Conservation (phyloP, 2,113 vertebrate genomes). For the Suricata suricatta region DNA sequence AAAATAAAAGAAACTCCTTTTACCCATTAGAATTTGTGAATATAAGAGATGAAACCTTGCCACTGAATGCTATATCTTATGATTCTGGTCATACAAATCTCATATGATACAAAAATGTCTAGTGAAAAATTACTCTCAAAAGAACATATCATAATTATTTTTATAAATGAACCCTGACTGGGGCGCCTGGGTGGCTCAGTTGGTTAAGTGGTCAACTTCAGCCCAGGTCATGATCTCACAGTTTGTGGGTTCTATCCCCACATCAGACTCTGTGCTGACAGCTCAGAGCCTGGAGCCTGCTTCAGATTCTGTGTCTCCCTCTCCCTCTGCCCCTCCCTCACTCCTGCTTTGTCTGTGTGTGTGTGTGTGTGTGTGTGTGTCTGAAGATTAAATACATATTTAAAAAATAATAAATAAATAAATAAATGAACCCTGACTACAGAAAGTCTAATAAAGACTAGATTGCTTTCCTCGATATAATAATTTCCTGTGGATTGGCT, state of each 20-base stretch:
- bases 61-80: constrained; percentile 51
- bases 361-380: no score
- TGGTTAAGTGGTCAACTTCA: no score
- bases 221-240: no score
- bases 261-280: no score
- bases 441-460: neutral
- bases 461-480: neutral
- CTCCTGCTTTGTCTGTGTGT: no score
- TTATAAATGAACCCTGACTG: constrained; percentile 54
- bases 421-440: constrained; percentile 53
- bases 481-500: neutral
- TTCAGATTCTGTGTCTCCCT: no score
- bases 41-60: constrained; percentile 59
- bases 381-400: no score
- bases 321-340: no score
- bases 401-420: constrained; percentile 34
- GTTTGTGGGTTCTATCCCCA: no score
- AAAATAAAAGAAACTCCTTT: constrained; percentile 33
- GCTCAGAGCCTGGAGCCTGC: no score
- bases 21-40: constrained; percentile 60
- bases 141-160: constrained; percentile 61
- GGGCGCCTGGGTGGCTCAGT: no score
- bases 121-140: constrained; percentile 62
- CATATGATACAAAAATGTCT: constrained; percentile 59
- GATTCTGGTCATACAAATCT: constrained; percentile 59